Conservation (phyloP, 2,888 invertebrate genomes). For the Scaptomyza flava region DNA sequence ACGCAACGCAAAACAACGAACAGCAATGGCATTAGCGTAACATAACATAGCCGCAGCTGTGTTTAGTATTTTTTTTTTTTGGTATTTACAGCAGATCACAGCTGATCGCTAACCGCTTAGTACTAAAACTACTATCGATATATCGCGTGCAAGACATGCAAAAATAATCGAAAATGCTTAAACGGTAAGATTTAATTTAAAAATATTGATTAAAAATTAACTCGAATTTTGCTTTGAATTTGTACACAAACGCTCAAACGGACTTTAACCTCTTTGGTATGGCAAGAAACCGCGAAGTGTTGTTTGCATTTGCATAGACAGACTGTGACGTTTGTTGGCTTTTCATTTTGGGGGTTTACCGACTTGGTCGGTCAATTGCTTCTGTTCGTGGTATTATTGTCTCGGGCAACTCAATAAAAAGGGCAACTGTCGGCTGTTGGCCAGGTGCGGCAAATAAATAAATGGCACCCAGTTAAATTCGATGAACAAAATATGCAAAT, state of each 20-base stretch:
- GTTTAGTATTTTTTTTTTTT: slow-evolving; percentile 23
- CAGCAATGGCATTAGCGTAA: slow-evolving; percentile 18
- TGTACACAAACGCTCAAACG: slow-evolving; percentile 31
- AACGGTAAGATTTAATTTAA: background rate
- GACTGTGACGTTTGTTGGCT: slow-evolving; percentile 4
- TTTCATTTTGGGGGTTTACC: slow-evolving; percentile 17
- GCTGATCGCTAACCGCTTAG: slow-evolving; percentile 39
- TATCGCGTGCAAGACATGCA: background rate
- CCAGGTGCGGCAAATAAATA: slow-evolving; percentile 59
- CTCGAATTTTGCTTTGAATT: slow-evolving; percentile 27
- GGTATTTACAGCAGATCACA: slow-evolving; percentile 47
- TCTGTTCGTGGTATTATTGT: slow-evolving; percentile 30
- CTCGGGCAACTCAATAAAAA: slow-evolving; percentile 26
- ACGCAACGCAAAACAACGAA: slow-evolving; percentile 16
- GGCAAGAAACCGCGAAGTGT: slow-evolving; percentile 22
- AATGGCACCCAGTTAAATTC: slow-evolving; percentile 56
- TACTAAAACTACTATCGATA: slow-evolving; percentile 32
- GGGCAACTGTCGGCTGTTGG: slow-evolving; percentile 7
- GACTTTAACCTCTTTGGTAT: slow-evolving; percentile 60
- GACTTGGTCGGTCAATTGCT: slow-evolving; percentile 42
- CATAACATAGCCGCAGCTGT: slow-evolving; percentile 25
- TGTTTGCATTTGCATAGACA: slow-evolving; percentile 57
- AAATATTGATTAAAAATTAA: background rate
- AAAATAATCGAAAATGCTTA: slow-evolving; percentile 8
- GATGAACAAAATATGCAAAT: slow-evolving; percentile 56